Evolutionary conservation across 2,888 invertebrate genomes (phyloP).

Genomic region (Ectobius pallidus): DNA sequence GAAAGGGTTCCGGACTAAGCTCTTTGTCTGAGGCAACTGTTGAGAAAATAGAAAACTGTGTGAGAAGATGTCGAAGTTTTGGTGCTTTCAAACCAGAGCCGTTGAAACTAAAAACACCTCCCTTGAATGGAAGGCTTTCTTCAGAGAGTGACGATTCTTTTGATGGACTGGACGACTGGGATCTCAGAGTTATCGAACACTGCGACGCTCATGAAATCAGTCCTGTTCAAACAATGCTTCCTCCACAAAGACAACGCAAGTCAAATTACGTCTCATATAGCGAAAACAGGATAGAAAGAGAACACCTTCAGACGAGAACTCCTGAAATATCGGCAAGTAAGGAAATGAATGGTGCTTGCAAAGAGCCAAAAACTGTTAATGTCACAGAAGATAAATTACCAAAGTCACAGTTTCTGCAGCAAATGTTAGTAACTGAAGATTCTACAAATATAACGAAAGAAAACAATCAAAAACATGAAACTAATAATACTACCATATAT

Average conservation of each 20-base stretch:
- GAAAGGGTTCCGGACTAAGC: constrained; percentile 5
- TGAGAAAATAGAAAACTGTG: constrained; percentile 56
- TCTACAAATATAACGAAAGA: neutral
- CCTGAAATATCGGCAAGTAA: too few species aligned
- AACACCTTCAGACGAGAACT: neutral
- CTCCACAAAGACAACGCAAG: neutral
- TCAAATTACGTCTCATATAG: neutral
- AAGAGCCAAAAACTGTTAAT: neutral
- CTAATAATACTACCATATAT: too few species aligned
- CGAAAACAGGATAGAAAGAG: neutral
- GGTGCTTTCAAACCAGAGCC: constrained; percentile 54
- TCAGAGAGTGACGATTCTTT: constrained; percentile 58
- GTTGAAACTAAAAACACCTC: constrained; percentile 42
- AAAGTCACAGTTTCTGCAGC: neutral
- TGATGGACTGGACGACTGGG: constrained; percentile 56
- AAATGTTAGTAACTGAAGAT: neutral
- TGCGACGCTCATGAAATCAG: constrained; percentile 38
- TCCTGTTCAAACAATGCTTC: neutral
- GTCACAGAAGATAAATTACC: neutral
- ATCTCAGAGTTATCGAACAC: constrained; percentile 57
- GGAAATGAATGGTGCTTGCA: too few species aligned
- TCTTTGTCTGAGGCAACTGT: constrained; percentile 47
- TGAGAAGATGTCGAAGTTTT: constrained; percentile 57
- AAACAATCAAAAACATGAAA: neutral
- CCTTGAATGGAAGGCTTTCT: constrained; percentile 50